Conservation (phyloP, 2,888 invertebrate genomes). For the Dynastes grantii region DNA sequence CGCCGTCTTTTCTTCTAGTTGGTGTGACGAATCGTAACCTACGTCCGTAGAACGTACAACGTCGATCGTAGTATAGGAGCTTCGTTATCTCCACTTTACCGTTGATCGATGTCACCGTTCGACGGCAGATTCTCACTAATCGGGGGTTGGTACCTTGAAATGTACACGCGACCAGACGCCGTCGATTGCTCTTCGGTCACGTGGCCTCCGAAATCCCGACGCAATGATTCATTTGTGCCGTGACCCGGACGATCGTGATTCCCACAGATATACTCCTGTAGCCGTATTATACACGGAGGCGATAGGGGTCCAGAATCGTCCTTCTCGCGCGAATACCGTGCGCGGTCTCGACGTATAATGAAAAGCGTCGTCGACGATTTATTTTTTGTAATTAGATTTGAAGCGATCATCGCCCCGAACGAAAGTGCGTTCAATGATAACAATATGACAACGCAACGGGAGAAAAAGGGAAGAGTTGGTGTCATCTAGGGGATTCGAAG, state of each 20-base stretch:
- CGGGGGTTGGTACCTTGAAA: conserved; percentile 64
- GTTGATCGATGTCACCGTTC: conserved; percentile 67
- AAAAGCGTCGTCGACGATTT: conserved; percentile 64
- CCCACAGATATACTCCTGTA: conserved; percentile 63
- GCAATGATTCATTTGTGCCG: conserved; percentile 68
- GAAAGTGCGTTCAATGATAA: conserved; percentile 10
- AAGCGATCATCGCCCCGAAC: conserved; percentile 48
- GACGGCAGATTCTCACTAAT: conserved; percentile 63
- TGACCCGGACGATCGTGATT: conserved; percentile 63
- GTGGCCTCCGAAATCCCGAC: conserved; percentile 65
- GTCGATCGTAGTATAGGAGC: conserved; percentile 55
- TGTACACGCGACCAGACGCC: conserved; percentile 64
- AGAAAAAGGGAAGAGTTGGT: conserved; percentile 14
- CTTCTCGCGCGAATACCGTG: neutral
- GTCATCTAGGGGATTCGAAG: neutral
- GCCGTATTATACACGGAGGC: conserved; percentile 39
- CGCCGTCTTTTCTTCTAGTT: conserved; percentile 3
- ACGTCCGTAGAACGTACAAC: conserved; percentile 21
- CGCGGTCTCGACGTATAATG: conserved; percentile 38
- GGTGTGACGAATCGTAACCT: conserved; percentile 44
- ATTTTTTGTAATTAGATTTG: conserved; percentile 69
- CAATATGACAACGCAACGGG: conserved; percentile 21
- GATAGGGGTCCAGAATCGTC: conserved; percentile 40
- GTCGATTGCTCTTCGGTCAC: conserved; percentile 64
- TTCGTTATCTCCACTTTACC: conserved; percentile 67